These are phyloP conservation scores for Thera obeliscata DNA, from an alignment of 2,888 invertebrate genomes.

Conservation along the genomic window DNA sequence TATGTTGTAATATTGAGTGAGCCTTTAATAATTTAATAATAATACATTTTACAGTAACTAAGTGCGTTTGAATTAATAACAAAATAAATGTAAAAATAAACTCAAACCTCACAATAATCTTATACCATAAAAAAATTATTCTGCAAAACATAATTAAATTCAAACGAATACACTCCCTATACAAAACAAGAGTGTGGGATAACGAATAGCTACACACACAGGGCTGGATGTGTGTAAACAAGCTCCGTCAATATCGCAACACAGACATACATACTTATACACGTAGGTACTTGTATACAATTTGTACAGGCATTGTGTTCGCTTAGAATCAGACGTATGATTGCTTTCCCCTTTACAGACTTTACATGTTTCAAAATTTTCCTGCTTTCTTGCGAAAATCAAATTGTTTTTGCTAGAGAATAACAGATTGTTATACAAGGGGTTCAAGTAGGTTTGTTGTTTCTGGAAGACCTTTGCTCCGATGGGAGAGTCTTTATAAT, in stretches of 20 bases:
- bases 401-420: conserved; percentile 28
- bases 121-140: conserved; percentile 42
- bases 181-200: conserved; percentile 60
- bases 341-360: conserved; percentile 63
- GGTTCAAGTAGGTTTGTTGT: not conserved
- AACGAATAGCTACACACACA: conserved; percentile 53
- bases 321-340: conserved; percentile 69
- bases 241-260: conserved; percentile 64
- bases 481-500: too few species aligned
- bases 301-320: conserved; percentile 62
- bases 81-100: not conserved
- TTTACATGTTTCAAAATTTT: conserved; percentile 49
- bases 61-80: not conserved
- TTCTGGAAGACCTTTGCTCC: not conserved
- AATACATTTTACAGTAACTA: not conserved
- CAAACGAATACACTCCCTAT: conserved; percentile 59
- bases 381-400: conserved; percentile 38
- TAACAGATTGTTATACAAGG: not conserved
- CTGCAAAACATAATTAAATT: conserved; percentile 51
- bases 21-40: not conserved
- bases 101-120: conserved; percentile 29
- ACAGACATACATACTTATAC: conserved; percentile 44
- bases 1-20: not conserved
- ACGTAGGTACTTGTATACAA: conserved; percentile 52
- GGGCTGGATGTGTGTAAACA: conserved; percentile 59